Percentiles rank a stretch among this genome's conserved stretches.
These are phyloP conservation scores for Neomorphus geoffroyi DNA, from an alignment of 2,797 vertebrate species.

Conservation along the genomic window DNA sequence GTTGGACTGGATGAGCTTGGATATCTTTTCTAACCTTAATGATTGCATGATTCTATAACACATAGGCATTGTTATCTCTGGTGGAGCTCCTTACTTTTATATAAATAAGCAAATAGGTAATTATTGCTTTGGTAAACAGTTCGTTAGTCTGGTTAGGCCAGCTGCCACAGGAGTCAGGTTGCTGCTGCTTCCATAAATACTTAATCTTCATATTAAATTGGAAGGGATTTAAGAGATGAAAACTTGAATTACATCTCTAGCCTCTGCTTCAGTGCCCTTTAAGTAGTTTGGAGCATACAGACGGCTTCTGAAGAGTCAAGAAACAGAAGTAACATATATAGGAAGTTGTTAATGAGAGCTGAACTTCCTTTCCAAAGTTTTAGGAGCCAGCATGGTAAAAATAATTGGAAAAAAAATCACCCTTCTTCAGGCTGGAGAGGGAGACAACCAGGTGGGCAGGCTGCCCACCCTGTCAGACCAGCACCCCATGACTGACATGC, in stretches of 20 bases:
- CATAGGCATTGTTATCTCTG: rapidly evolving
- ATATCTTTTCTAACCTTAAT: no score
- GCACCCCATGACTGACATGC: rapidly evolving
- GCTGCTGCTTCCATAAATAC: background rate
- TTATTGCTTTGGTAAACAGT: background rate
- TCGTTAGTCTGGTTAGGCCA: background rate
- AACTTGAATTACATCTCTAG: background rate
- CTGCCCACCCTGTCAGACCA: background rate
- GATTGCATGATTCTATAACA: no score
- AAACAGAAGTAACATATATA: no score
- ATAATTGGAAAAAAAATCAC: background rate
- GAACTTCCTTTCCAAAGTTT: background rate
- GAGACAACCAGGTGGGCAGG: background rate
- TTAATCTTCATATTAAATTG: background rate
- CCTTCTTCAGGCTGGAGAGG: background rate
- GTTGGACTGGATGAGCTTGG: no score
- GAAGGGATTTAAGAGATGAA: background rate
- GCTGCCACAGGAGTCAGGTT: background rate
- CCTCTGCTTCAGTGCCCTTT: background rate
- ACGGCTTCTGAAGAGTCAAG: background rate
- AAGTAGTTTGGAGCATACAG: background rate
- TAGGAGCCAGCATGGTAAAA: background rate
- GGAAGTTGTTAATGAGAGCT: background rate
- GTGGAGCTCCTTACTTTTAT: background rate
- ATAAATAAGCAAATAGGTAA: rapidly evolving